Percentiles rank a stretch among this genome's conserved stretches.
These are phyloP conservation scores for Ornithorhynchus anatinus DNA, from an alignment of 2,113 vertebrate species.

Conservation along the genomic window DNA sequence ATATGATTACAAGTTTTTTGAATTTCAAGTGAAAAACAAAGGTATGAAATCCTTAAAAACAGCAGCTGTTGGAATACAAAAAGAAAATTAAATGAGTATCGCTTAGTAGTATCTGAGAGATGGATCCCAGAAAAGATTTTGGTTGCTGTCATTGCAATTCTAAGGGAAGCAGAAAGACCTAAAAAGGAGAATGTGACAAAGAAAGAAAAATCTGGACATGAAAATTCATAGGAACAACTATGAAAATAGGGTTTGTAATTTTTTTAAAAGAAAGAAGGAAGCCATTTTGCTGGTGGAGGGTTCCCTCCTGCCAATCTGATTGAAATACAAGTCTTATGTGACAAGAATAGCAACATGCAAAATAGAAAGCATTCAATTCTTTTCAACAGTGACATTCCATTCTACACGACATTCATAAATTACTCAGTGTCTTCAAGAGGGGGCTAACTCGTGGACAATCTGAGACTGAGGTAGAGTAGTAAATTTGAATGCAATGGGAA, in stretches of 20 bases:
- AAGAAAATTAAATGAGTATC: too few relatives aligned
- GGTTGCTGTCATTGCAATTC: too few relatives aligned
- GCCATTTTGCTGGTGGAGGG: constrained; percentile 14
- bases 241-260: neutral
- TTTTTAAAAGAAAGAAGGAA: neutral
- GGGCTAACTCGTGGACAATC: neutral
- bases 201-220: too few relatives aligned
- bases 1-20: too few relatives aligned
- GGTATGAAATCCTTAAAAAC: too few relatives aligned
- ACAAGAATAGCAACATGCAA: constrained; percentile 19
- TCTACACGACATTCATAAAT: neutral
- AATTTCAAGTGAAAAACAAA: too few relatives aligned
- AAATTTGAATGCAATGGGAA: constrained; percentile 44
- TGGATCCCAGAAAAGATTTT: too few relatives aligned
- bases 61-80: too few relatives aligned
- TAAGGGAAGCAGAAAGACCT: too few relatives aligned
- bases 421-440: neutral
- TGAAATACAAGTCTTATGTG: constrained; percentile 29
- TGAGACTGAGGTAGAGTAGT: constrained; percentile 37
- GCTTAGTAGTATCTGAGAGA: too few relatives aligned
- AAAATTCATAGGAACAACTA: neutral
- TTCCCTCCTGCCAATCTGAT: constrained; percentile 28
- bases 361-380: neutral
- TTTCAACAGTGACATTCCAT: neutral
- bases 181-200: too few relatives aligned